Base-by-base conservation (phyloP, 2,797 vertebrate genomes). In the Etheostoma perlongum region DNA sequence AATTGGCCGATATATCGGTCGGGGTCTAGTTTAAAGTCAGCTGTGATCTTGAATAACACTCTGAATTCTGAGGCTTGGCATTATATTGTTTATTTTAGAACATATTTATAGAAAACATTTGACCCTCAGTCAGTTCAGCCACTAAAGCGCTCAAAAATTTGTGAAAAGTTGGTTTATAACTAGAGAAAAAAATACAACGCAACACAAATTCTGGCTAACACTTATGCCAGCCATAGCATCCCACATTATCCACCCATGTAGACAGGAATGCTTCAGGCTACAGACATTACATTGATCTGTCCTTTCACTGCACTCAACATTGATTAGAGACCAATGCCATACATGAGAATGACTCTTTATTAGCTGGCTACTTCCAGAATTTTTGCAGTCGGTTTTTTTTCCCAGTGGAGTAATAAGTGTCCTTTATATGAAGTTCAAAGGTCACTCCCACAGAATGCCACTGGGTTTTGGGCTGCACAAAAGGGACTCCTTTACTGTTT, bases 401-500 rank as follows among this genome's bases (percentile, higher is more conserved):
- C 51, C 21, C 36, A n/a, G 16, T 10, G 19, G 21, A 63, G 15
- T 14, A 58, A 78, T 42, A 72, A 58, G 48, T 27, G 53, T 73
- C 77, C 52, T 86, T 84, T 72, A 77, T 82, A 40, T 52, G 15
- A 82, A 84, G 85, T 76, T 85, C 74, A 87, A 74, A 78, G 58
- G 73, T 84, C 69, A 15, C 55, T 53, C 84, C 81, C 72, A 78
- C 63, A 84, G 64, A 82, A 83, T 54, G 65, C 80, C 66, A 21
- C 27, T 30, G 27, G 25, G 14, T 30, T 72, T 25, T 51, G 18
- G n/a, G 62, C 21, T 18, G 42, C 54, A 88, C 81, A 91, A 85
- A 79, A 74, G 5, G 2, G 55, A 16, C 48, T 33, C 3, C 55
- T 85, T 69, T 78, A 81, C 90, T 95, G 96, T 76, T 90, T 95